These are phyloP conservation scores for Cacoxenus indagator DNA, from an alignment of 2,888 invertebrate species.

Conservation along the genomic window DNA sequence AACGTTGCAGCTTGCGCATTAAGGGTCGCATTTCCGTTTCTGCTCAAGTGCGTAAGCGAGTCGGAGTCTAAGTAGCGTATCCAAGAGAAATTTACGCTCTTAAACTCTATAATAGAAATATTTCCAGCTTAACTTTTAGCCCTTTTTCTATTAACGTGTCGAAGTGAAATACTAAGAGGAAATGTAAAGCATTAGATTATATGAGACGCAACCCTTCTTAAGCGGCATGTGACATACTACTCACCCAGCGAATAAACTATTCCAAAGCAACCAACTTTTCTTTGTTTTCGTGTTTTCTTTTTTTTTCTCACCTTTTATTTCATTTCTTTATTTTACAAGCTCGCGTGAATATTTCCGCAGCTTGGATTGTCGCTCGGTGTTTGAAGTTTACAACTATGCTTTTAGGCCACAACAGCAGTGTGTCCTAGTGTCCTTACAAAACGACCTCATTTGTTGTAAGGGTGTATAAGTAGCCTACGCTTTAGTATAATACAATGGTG, in stretches of 20 bases:
- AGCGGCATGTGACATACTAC: background rate
- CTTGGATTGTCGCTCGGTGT: background rate
- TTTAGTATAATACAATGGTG: constrained; percentile 23
- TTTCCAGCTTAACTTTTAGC: constrained; percentile 47
- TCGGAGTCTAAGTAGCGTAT: background rate
- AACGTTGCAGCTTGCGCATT: constrained; percentile 40
- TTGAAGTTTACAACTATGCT: constrained; percentile 21
- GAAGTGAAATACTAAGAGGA: background rate
- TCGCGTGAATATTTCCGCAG: background rate
- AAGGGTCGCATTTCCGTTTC: constrained; percentile 59
- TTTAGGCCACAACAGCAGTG: constrained; percentile 27
- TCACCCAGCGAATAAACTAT: too few species aligned
- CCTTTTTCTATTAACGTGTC: background rate
- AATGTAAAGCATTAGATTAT: too few species aligned
- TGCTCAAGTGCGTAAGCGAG: constrained; percentile 15
- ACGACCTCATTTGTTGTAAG: constrained; percentile 44
- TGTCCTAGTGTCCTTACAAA: constrained; percentile 35
- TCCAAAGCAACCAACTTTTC: too few species aligned
- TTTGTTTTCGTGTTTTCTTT: background rate
- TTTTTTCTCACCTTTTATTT: background rate
- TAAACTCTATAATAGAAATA: constrained; percentile 61
- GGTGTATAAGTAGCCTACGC: constrained; percentile 14
- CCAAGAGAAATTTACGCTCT: constrained; percentile 46
- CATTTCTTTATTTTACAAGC: background rate
- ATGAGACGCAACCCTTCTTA: background rate